Evolutionary conservation across 2,113 vertebrate genomes (phyloP).

Genomic region (Siphamia tubifer): DNA sequence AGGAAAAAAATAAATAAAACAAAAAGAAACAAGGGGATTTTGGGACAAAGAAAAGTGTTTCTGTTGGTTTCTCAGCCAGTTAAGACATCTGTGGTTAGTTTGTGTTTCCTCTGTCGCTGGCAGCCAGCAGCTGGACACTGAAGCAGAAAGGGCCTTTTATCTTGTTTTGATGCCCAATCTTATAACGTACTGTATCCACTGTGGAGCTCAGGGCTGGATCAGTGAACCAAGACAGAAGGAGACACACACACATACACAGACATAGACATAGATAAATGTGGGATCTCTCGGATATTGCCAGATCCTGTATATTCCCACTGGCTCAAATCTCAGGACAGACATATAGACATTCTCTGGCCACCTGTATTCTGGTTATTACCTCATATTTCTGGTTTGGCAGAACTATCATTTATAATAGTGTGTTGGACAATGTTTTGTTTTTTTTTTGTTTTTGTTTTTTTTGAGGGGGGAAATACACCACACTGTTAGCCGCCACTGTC

Average conservation of each 20-base stretch:
- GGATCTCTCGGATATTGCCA: neutral
- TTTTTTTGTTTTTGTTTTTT: too few species aligned
- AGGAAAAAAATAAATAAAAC: neutral
- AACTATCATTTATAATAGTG: too few species aligned
- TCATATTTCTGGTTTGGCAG: neutral
- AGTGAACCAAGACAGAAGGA: constrained; percentile 34
- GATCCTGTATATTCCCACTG: neutral
- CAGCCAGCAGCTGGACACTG: constrained; percentile 40
- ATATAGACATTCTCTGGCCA: neutral
- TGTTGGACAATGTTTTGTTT: too few species aligned
- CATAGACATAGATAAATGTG: neutral
- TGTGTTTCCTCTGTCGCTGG: constrained; percentile 9
- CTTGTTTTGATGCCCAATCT: constrained; percentile 54
- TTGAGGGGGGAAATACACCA: too few species aligned
- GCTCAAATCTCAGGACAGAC: neutral
- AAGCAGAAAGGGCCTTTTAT: constrained; percentile 52
- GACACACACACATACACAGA: neutral
- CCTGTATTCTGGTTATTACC: neutral
- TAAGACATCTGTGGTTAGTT: constrained; percentile 21
- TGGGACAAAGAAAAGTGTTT: neutral
- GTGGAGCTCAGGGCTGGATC: constrained; percentile 35
- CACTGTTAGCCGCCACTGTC: too few species aligned
- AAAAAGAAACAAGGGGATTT: neutral
- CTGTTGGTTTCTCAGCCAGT: neutral
- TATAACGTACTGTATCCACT: constrained; percentile 7